Evolutionary conservation across 2,888 invertebrate species (phyloP), one percentile per base, ranked within the genome.

Genomic region (Epicampocera succincta): DNA sequence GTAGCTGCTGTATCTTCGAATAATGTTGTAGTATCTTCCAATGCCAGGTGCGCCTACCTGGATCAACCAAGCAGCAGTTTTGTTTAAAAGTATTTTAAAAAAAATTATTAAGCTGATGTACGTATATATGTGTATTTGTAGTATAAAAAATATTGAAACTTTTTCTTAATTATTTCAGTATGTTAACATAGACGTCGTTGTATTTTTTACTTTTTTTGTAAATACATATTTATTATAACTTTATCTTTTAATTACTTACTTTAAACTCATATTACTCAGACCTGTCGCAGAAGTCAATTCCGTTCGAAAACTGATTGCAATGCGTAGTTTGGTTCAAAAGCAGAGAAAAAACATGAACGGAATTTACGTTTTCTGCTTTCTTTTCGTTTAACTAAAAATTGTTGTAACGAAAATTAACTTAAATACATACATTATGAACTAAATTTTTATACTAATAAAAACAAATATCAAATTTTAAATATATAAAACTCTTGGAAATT

Each of bases 21-120:
- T 84, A 63, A 78, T 84, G 74, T 84, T 61, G 60, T 66, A 48
- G n/a, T 71, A 21, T 71, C 63, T 84, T 15, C 87, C 17, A 85
- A 84, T 46, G 86, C 86, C 17, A 89, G 91, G 66, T 91, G 92
- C 68, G 91, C 93, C 68, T 94, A 93, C 88, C 90, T 94, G 83
- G 94, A 94, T 86, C 93, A 93, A 85, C 92, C 94, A 6, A 93
- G 93, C 83, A 93, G 94, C 90, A 94, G 94, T 91, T 94, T 94
- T 91, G 94, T 94, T 83, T 94, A 89, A 90, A 71, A 25, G 21
- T 25, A 25, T 25, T 25, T 25, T 25, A 3, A 25, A 25, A 5
- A 25, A 25, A 25, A 25, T 25, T 25, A 25, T 25, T 25, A 25
- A 25, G 2, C 5, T 25, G 5, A 25, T 25, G 2, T 3, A 40